phyloP scores from a whole-genome alignment of 2,113 vertebrate species.

The Hemiscyllium ocellatum region DNA sequence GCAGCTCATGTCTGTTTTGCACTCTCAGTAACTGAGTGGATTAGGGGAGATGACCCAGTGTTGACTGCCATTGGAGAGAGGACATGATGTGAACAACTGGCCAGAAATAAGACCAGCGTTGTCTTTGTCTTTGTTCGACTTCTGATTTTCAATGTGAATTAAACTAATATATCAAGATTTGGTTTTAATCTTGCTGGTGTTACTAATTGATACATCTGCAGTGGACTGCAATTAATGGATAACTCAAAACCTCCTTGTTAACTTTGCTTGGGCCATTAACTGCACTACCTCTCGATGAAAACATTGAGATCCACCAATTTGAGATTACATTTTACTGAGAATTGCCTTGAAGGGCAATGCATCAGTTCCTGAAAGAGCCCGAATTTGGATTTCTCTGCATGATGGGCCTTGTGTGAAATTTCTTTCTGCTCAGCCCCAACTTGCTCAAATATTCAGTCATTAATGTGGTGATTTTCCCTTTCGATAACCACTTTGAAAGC shows the following conservation, averaged over 20 bases:
- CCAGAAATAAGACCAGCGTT: too few species aligned
- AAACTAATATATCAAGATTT: neutral
- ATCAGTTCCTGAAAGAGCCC: neutral
- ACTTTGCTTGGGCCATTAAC: neutral
- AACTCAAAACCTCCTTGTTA: neutral
- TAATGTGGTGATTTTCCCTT: neutral
- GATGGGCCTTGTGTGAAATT: slow-evolving; percentile 11
- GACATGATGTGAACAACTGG: too few species aligned
- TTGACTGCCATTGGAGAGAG: too few species aligned
- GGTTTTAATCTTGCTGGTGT: neutral
- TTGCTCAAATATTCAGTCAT: neutral
- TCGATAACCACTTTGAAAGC: neutral
- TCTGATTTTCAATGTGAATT: neutral
- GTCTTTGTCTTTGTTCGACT: too few species aligned
- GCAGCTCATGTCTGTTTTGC: neutral
- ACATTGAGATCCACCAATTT: neutral
- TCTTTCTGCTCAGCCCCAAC: slow-evolving; percentile 29
- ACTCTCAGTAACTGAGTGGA: neutral
- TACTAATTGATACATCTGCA: neutral
- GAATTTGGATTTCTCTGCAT: neutral
- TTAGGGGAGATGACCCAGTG: too few species aligned
- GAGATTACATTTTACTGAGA: neutral
- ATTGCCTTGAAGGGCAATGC: neutral
- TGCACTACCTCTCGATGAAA: too few species aligned
- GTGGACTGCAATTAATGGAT: neutral